A percentile compares a stretch with the other conserved stretches of the same genome.
These are phyloP conservation scores for Motacilla tschutschensis DNA, from an alignment of 2,113 vertebrate species.

Conservation along the genomic window DNA sequence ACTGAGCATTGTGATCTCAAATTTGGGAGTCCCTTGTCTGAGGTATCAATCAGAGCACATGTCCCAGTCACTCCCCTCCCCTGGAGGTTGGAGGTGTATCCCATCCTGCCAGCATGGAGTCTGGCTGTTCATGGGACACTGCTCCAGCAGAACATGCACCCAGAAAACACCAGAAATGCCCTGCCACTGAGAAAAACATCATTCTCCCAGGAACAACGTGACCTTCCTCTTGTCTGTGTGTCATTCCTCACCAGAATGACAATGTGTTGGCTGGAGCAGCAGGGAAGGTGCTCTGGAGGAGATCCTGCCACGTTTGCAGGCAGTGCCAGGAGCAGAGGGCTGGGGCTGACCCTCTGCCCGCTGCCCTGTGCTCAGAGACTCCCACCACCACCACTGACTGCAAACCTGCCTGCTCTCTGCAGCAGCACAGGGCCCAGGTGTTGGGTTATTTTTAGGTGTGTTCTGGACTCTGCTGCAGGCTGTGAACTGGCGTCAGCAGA, in stretches of 20 bases:
- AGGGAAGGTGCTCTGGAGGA: neutral
- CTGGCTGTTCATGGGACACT: neutral
- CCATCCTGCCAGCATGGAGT: neutral
- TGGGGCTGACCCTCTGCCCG: neutral
- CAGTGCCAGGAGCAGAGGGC: neutral
- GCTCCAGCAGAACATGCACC: neutral
- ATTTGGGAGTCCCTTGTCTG: neutral
- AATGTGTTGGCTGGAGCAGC: neutral
- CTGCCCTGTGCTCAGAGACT: neutral
- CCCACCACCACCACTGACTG: neutral
- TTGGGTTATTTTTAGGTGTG: constrained; percentile 25
- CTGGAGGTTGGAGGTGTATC: neutral
- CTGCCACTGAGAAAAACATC: neutral
- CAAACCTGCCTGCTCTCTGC: neutral
- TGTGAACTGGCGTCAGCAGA: neutral
- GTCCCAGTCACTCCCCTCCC: neutral
- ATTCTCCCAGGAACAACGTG: neutral
- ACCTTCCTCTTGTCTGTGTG: neutral
- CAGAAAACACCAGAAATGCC: neutral
- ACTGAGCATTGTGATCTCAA: rapidly evolving
- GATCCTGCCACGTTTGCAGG: neutral
- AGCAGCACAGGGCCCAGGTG: constrained; percentile 1
- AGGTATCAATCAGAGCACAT: neutral
- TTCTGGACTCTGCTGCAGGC: neutral
- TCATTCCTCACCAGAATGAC: neutral